These are phyloP conservation scores for Lasioglossum oenotherae DNA, from an alignment of 2,888 invertebrate species.

Conservation along the genomic window DNA sequence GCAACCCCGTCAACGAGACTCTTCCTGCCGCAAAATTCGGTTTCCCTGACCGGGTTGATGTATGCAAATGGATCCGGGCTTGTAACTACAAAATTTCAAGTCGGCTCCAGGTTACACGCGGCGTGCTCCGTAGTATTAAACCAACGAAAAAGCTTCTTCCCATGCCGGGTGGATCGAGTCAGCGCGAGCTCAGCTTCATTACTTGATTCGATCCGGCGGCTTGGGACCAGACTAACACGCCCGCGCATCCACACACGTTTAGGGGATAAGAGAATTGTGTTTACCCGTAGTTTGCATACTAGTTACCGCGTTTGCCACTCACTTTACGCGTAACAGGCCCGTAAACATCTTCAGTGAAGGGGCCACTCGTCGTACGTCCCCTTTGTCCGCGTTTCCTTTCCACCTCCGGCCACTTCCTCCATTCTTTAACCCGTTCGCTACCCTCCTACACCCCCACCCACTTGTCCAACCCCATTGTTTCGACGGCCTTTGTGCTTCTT, in stretches of 20 bases:
- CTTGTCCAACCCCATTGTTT: constrained; percentile 28
- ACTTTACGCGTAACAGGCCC: constrained; percentile 76
- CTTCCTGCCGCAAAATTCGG: constrained; percentile 46
- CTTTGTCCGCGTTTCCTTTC: constrained; percentile 66
- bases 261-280: constrained; percentile 81
- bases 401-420: constrained; percentile 57
- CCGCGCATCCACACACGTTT: constrained; percentile 48
- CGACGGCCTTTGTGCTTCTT: constrained; percentile 28
- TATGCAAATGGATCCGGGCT: constrained; percentile 52
- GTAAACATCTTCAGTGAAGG: constrained; percentile 80
- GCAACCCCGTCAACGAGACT: constrained; percentile 29
- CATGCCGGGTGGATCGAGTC: background rate
- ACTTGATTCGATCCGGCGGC: constrained; percentile 51
- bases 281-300: constrained; percentile 82
- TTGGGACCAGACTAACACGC: constrained; percentile 31
- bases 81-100: constrained; percentile 56
- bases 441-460: background rate
- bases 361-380: constrained; percentile 72
- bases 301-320: constrained; percentile 77
- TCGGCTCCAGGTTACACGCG: constrained; percentile 23
- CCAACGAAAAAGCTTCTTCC: constrained; percentile 40
- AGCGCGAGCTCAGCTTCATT: constrained; percentile 45
- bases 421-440: constrained; percentile 47
- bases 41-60: constrained; percentile 28
- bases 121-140: constrained; percentile 5